A percentile compares a stretch with the other conserved stretches of the same genome.
Conservation (phyloP, 2,888 invertebrate species). For the Aethes cnicana region DNA sequence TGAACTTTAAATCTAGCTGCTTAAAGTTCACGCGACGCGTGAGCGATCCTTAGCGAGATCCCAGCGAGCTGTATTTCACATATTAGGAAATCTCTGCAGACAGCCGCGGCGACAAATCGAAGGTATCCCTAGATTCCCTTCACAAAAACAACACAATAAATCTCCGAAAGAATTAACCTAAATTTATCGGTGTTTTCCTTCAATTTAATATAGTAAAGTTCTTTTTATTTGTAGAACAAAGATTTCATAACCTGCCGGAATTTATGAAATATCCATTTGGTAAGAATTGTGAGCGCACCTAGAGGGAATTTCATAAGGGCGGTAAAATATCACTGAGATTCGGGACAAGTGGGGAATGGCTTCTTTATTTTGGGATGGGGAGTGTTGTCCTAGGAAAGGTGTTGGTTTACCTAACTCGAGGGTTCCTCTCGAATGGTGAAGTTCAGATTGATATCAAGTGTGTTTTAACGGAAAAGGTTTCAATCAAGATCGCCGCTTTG, state of each 20-base stretch:
- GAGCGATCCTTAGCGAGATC: too few relatives aligned
- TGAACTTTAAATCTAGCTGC: too few relatives aligned
- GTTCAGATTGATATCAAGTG: too few relatives aligned
- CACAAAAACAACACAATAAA: constrained; percentile 26
- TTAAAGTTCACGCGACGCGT: too few relatives aligned
- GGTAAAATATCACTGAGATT: constrained; percentile 24
- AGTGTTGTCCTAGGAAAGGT: neutral
- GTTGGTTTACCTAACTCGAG: neutral
- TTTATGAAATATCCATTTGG: constrained; percentile 23
- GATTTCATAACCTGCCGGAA: constrained; percentile 23
- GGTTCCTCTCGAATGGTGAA: too few relatives aligned
- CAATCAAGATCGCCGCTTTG: too few relatives aligned
- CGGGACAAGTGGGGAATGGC: constrained; percentile 9
- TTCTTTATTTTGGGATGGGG: constrained; percentile 3
- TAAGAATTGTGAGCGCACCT: constrained; percentile 16
- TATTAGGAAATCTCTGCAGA: neutral
- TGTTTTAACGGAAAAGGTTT: too few relatives aligned
- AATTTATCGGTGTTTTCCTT: constrained; percentile 27
- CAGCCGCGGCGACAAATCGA: constrained; percentile 5
- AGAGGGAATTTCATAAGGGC: constrained; percentile 20
- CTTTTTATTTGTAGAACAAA: constrained; percentile 18
- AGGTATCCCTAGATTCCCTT: constrained; percentile 5
- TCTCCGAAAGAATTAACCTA: constrained; percentile 8
- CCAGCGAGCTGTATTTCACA: too few relatives aligned
- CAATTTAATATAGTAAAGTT: constrained; percentile 24